Base-by-base conservation (phyloP, 2,113 vertebrate species). In the Psettodes erumei region DNA sequence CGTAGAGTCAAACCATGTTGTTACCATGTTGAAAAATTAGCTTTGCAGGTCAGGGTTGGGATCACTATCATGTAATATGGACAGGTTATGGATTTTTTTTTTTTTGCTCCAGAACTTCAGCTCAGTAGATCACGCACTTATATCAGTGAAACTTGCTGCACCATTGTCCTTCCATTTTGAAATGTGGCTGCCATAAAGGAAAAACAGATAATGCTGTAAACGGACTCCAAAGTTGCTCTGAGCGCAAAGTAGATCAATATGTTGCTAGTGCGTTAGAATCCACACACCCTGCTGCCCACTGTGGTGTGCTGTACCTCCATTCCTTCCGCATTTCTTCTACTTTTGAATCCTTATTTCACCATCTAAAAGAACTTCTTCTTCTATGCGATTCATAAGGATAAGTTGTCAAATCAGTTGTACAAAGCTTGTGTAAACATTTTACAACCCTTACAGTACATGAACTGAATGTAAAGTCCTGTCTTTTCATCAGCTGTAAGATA, bases 241-340 rank as follows among this genome's bases (percentile, higher is more conserved):
- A 67, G 21, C 30, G 63, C 8, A 51, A 18, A 16, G 32, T 45
- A 28, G 43, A 68, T 68, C 62, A 56, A n/a, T 18, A 21, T 43
- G 21, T 33, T 50, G 33, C 37, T 60, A 1, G 30, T 33, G 38
- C 35, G 21, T 32, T 30, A 9, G 0, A 27, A 51, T 48, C 27
- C 45, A 38, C 2, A 23, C 9, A 12, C 25, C 21, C 19, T 33
- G 5, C 6, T 6, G 18, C 16, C 21, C 7, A 18, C 7, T 6
- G 6, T 32, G 12, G 12, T 33, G n/a, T 13, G 5, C 7, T 53
- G n/a, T n/a, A 33, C 23, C n/a, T 51, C 43, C 6, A 25, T 13
- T 30, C 28, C 21, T 33, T 62, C 13, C 23, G 12, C 16, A 27
- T 38, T 35, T 25, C 3, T 16, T 27, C 4, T 4, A 21, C 12